Evolutionary conservation across 2,797 vertebrate species (phyloP).

Genomic region (Acanthurus lineatus): DNA sequence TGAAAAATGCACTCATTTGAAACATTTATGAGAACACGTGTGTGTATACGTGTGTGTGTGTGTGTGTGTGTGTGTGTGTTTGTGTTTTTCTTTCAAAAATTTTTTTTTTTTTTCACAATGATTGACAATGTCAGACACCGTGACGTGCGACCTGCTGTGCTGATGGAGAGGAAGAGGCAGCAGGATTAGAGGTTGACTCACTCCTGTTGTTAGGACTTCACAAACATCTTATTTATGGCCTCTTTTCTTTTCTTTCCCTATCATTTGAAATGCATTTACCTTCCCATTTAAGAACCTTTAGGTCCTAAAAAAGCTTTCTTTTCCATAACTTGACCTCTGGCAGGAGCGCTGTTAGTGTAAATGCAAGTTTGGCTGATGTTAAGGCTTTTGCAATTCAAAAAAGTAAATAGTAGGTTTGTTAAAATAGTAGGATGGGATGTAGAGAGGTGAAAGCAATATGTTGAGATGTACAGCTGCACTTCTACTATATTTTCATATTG

Average conservation of each 20-base stretch:
- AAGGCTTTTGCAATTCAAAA: background rate
- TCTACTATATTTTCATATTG: slow-evolving; percentile 37
- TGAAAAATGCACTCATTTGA: slow-evolving; percentile 45
- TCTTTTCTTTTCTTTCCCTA: background rate
- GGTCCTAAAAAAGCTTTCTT: background rate
- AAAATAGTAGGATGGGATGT: slow-evolving; percentile 33
- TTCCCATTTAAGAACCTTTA: slow-evolving; percentile 5
- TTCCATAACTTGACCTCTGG: slow-evolving; percentile 5
- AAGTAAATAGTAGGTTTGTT: too few relatives aligned
- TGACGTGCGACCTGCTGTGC: slow-evolving; percentile 43
- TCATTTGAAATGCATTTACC: background rate
- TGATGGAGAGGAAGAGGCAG: slow-evolving; percentile 37
- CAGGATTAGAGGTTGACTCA: slow-evolving; percentile 57
- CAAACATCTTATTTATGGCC: slow-evolving; percentile 30
- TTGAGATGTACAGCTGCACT: slow-evolving; percentile 27
- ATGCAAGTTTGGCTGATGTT: slow-evolving; percentile 6
- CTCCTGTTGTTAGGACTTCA: slow-evolving; percentile 42
- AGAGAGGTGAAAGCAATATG: slow-evolving; percentile 56
- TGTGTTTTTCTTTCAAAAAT: background rate
- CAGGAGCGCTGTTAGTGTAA: background rate
- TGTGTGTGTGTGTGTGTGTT: too few relatives aligned
- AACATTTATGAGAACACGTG: slow-evolving; percentile 19
- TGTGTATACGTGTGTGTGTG: background rate
- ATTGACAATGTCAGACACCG: slow-evolving; percentile 61
- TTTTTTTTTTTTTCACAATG: slow-evolving; percentile 23